Evolutionary conservation across 2,797 vertebrate species (phyloP), one percentile per base, ranked within the genome.

Genomic region (Schizothorax lantsangensis): DNA sequence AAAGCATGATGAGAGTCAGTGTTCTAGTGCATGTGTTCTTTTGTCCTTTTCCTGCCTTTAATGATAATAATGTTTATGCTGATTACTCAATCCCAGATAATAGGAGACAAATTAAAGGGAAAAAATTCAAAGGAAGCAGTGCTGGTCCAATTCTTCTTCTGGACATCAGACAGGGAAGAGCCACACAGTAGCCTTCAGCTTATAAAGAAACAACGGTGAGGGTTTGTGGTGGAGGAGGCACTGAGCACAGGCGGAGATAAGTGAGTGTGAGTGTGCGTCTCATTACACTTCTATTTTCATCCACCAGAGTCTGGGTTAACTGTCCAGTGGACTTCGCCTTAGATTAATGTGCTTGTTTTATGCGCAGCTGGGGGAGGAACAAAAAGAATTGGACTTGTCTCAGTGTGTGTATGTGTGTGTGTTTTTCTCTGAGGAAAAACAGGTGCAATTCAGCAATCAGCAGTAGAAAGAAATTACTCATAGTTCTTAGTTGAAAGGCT

Each of bases 381-480:
- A 69, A 82, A 86, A 75, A 36, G 79, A 85, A 85, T 77, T 72
- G 85, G 64, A 84, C 49, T 57, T 73, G 49, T 75, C n/a, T 85
- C 9, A 7, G 8, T 52, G 14, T 40, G 73, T 78, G 59, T 52
- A 36, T 6, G 33, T 54, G 40, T 47, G 40, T 66, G 84, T 45
- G 33, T 26, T n/a, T 69, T 72, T 79, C 81, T 79, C 66, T 47
- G 15, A 75, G 40, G 59, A 83, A 81, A 85, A 89, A 84, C 88
- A 90, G 84, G 84, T 88, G 86, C 88, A 88, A 82, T 83, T 86
- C 78, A 88, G 79, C 82, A 86, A 86, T 86, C 84, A 86, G 57
- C 83, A 66, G 36, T 79, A 80, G 81, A 43, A 68, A 68, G 47
- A 86, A 79, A 88, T 79, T 79, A 83, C 80, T 86, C 80, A 72